Evolutionary conservation across 2,888 invertebrate species (phyloP), one percentile per base, ranked within the genome.

Genomic region (Sclerodermus sp.): DNA sequence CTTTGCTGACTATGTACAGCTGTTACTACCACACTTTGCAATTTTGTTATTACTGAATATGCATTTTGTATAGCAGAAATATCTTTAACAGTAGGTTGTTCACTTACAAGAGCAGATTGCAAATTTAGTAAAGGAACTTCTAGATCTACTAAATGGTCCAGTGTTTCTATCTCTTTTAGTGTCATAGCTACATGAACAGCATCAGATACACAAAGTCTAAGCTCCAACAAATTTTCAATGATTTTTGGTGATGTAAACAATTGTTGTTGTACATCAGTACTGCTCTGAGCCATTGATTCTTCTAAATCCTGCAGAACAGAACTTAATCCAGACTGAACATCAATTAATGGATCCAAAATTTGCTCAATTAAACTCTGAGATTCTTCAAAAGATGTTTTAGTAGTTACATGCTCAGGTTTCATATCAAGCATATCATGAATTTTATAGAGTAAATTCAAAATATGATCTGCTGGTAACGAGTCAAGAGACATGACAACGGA

Each of bases 11-110:
- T 87, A 70, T 86, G 86, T 71, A 88, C 85, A 32, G 88, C 83
- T 1, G 87, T 83, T 14, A 84, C 83, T 4, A 90, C 70, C 17
- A 85, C 84, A 62, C 85, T 83, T 65, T 87, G 87, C 16, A 90
- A 74, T 29, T 82, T 80, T 60, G 84, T 84, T 32, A 90, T 79
- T 1, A 87, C 84, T 17, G 81, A 77, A 12, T 82, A 80, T 18
- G 86, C 75, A 51, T 81, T 80, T 51, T 83, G 83, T 8, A 87
- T 83, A 63, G 86, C 79, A 1, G 83, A 80, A 38, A 81, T 74
- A 50, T 81, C 79, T 56, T 76, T 77, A 5, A 74, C 70, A 45
- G 80, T 79, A 1, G 55, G 47, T 45, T 78, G 76, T 40, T 79
- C 77, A 55, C 64, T 55, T 0, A 58, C 42, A 17, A 76, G 56